Conservation (phyloP, 2,797 vertebrate species). For the Poliocrania exsul region DNA sequence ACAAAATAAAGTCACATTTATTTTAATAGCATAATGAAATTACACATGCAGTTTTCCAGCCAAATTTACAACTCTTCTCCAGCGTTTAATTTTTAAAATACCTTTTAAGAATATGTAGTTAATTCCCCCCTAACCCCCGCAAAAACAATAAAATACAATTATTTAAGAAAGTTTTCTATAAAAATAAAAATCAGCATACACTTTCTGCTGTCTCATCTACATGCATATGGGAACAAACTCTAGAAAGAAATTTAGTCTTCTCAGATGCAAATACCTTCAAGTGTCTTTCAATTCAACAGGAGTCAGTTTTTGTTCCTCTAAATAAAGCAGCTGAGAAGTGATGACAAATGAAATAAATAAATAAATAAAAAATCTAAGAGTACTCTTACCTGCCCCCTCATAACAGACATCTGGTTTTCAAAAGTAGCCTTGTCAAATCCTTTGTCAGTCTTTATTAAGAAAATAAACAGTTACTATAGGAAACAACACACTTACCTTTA, state of each 20-base stretch:
- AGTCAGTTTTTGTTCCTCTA: background rate
- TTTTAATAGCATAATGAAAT: background rate
- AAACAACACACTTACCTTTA: background rate
- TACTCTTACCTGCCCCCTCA: conserved; percentile 94
- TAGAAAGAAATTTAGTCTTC: background rate
- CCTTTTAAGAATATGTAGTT: background rate
- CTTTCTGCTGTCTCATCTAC: background rate
- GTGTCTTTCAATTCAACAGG: background rate
- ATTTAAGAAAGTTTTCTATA: background rate
- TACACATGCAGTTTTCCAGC: background rate
- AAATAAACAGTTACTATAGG: background rate
- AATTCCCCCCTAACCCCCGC: background rate
- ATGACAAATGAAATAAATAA: background rate
- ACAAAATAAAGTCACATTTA: background rate
- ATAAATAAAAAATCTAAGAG: background rate
- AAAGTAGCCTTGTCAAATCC: conserved; percentile 94
- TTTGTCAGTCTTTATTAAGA: conserved; percentile 85
- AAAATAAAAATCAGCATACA: background rate
- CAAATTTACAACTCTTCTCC: background rate
- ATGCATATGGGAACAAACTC: background rate
- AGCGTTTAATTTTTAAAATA: background rate
- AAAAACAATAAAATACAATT: background rate
- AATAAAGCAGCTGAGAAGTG: background rate
- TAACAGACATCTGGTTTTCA: conserved; percentile 98
- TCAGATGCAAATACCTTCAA: background rate